Evolutionary conservation across 2,113 vertebrate species (phyloP).

Genomic region (Axis porcinus): DNA sequence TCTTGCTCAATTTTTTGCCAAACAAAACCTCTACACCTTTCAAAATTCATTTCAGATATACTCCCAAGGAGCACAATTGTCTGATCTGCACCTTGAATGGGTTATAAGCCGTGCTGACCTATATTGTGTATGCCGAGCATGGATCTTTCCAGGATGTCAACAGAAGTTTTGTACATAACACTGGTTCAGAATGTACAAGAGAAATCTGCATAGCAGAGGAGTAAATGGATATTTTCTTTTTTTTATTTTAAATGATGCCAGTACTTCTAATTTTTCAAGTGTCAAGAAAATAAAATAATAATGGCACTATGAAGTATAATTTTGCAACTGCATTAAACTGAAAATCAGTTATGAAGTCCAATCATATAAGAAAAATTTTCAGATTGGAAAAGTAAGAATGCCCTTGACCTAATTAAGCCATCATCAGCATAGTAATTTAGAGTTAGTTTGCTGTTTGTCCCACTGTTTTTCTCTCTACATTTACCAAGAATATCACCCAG

Average conservation of each 20-base stretch:
- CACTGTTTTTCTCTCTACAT: constrained; percentile 6
- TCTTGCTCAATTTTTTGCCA: constrained; percentile 29
- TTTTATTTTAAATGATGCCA: not conserved
- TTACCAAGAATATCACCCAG: not conserved
- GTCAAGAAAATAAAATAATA: constrained; percentile 41
- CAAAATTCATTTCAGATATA: constrained; percentile 5
- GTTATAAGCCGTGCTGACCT: not conserved
- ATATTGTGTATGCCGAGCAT: not conserved
- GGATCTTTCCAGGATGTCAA: not conserved
- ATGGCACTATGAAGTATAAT: not conserved
- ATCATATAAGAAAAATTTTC: constrained; percentile 15
- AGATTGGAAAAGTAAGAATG: not conserved
- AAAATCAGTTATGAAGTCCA: constrained; percentile 15
- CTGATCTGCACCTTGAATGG: not conserved
- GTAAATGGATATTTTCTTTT: not conserved
- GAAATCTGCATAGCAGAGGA: not conserved
- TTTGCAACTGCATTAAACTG: constrained; percentile 22
- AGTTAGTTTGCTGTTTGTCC: not conserved
- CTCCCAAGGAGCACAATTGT: not conserved
- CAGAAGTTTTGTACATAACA: not conserved
- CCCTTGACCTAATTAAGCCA: constrained; percentile 44
- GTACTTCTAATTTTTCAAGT: constrained; percentile 40
- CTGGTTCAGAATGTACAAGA: not conserved
- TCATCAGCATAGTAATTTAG: not conserved
- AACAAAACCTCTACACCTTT: constrained; percentile 45